These are phyloP conservation scores for Thumatha senex DNA, from an alignment of 2,888 invertebrate genomes.

Conservation along the genomic window DNA sequence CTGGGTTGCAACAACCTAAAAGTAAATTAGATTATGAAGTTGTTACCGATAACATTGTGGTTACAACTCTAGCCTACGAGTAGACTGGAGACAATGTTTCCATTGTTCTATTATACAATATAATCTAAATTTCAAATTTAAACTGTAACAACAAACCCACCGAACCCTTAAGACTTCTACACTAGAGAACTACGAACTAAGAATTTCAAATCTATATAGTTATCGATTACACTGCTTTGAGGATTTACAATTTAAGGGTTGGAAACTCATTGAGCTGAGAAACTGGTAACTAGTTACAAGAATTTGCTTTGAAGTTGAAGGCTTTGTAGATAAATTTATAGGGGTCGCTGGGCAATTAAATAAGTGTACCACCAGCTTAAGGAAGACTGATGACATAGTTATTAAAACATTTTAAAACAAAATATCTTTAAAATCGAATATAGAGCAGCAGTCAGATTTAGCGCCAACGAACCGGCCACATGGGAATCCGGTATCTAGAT, in stretches of 20 bases:
- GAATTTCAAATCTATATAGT: conserved; percentile 11
- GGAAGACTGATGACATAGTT: not conserved
- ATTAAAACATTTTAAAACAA: too few species aligned
- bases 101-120: not conserved
- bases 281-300: conserved; percentile 22
- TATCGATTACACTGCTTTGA: conserved; percentile 27
- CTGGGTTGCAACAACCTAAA: not conserved
- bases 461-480: too few species aligned
- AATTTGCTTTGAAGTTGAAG: conserved; percentile 23
- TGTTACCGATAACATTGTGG: not conserved
- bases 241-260: conserved; percentile 25
- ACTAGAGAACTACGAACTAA: conserved; percentile 6
- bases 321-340: conserved; percentile 19
- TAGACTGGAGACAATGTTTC: not conserved
- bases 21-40: not conserved
- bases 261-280: conserved; percentile 33
- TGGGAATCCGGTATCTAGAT: too few species aligned
- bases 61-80: not conserved
- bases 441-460: too few species aligned
- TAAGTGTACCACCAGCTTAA: not conserved
- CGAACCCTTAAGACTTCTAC: not conserved
- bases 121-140: conserved; percentile 1
- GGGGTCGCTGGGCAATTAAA: not conserved
- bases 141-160: conserved; percentile 1
- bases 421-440: too few species aligned